A percentile compares a stretch with the other conserved stretches of the same genome.
phyloP scores from a whole-genome alignment of 64 coral and sea anemone species.

The Stichodactyla helianthus region DNA sequence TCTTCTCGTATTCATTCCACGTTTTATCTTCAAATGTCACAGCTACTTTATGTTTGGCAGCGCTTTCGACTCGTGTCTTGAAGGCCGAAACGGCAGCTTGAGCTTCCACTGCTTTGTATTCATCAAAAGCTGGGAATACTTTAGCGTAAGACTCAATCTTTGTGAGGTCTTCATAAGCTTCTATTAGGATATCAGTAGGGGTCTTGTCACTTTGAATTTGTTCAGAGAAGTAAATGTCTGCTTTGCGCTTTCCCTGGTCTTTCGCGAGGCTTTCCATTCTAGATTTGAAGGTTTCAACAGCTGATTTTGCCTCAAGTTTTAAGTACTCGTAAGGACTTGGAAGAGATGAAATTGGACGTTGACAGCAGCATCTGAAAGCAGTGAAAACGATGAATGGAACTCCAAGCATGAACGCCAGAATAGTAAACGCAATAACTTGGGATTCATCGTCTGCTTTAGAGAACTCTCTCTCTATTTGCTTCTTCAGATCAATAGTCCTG shows the following conservation, averaged over 20 bases:
- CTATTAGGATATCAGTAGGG: slow-evolving; percentile 55
- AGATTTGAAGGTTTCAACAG: slow-evolving; percentile 64
- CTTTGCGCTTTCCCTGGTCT: slow-evolving; percentile 77
- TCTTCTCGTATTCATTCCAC: slow-evolving; percentile 56
- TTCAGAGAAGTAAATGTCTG: slow-evolving; percentile 69
- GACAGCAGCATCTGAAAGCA: slow-evolving; percentile 64
- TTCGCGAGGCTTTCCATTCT: slow-evolving; percentile 77
- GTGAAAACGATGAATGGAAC: slow-evolving; percentile 41
- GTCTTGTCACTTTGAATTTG: slow-evolving; percentile 47
- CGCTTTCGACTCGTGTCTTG: slow-evolving; percentile 65
- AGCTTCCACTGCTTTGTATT: slow-evolving; percentile 62
- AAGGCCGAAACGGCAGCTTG: slow-evolving; percentile 77
- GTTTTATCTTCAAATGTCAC: slow-evolving; percentile 73
- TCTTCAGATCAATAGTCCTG: slow-evolving; percentile 32
- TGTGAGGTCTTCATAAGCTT: slow-evolving; percentile 65
- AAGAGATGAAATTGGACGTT: slow-evolving; percentile 54
- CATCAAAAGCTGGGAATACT: slow-evolving; percentile 73
- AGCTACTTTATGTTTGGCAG: slow-evolving; percentile 65
- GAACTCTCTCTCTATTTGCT: slow-evolving; percentile 51
- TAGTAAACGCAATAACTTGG: slow-evolving; percentile 45
- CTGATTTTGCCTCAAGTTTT: slow-evolving; percentile 70
- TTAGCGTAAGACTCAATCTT: slow-evolving; percentile 68
- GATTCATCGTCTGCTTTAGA: slow-evolving; percentile 49
- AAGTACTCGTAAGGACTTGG: slow-evolving; percentile 70
- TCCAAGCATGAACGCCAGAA: slow-evolving; percentile 39